Evolutionary conservation across 2,797 vertebrate genomes (phyloP).

Genomic region (Malacoctenus gilli): DNA sequence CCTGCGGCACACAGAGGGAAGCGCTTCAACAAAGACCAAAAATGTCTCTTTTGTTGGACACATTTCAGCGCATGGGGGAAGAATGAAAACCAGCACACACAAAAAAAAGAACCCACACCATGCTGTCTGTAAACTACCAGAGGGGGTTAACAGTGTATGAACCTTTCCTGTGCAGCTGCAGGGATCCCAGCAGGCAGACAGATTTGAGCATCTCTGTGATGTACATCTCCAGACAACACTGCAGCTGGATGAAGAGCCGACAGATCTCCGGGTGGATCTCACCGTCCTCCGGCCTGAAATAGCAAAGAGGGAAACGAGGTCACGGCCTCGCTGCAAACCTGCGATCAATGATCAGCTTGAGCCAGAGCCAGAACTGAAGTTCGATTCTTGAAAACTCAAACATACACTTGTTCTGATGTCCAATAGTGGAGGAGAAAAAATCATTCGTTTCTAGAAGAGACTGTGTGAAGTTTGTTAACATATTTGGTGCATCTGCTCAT

Average conservation of each 20-base stretch:
- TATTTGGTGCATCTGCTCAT: too few relatives aligned
- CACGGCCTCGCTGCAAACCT: slow-evolving; percentile 3
- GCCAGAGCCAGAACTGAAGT: background rate
- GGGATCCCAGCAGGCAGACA: slow-evolving; percentile 93
- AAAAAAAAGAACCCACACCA: background rate
- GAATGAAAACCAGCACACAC: too few relatives aligned
- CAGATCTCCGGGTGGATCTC: slow-evolving; percentile 99
- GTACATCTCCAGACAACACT: slow-evolving; percentile 99
- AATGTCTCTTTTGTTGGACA: too few relatives aligned
- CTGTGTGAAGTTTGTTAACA: too few relatives aligned
- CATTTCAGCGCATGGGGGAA: background rate
- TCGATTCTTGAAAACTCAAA: background rate
- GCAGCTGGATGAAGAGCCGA: slow-evolving; percentile 95
- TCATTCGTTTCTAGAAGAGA: too few relatives aligned
- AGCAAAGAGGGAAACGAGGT: slow-evolving; percentile 34
- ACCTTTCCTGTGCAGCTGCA: slow-evolving; percentile 98
- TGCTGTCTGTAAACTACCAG: background rate
- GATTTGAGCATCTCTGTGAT: slow-evolving; percentile 99
- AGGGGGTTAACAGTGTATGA: slow-evolving; percentile 6
- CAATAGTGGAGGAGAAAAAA: too few relatives aligned
- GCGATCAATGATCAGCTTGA: background rate
- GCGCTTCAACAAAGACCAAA: too few relatives aligned
- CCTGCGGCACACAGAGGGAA: slow-evolving; percentile 74
- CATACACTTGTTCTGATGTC: too few relatives aligned
- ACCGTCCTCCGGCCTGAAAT: slow-evolving; percentile 92